Base-by-base conservation (phyloP, 2,113 vertebrate genomes). In the Phaetusa simplex region DNA sequence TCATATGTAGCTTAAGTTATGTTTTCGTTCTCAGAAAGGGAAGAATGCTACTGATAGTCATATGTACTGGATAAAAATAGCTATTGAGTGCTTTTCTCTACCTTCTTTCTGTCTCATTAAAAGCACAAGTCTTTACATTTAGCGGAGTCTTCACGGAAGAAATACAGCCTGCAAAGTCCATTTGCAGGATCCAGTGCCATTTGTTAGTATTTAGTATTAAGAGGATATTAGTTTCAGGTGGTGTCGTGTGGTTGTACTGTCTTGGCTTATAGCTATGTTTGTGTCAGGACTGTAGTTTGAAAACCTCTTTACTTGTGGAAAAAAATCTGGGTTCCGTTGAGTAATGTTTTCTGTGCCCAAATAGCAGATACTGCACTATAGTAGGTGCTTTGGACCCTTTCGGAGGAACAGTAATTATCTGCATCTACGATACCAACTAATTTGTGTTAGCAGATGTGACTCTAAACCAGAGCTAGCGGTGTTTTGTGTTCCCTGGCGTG, bases 311-410 rank as follows among this genome's bases (percentile, higher is more conserved):
- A 14, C 21, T 52, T 71, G 38, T 38, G 81, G 29, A 16, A 18
- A 8, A 27, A 14, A 16, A 2, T 5, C 4, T 14, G 36, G 2
- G 4, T 66, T 58, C 58, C 3, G 0, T 0, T 11, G n/a, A 53
- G 18, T 26, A 0, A 1, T 12, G 47, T 42, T 88, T 53, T 36
- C 38, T 4, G 59, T 27, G 64, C 84, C 49, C 1, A 0, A 36
- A 8, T 5, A 56, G 29, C 8, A 34, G 61, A 9, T 30, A 11
- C 6, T 58, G 53, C 8, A 8, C 56, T 72, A 6, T 1, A 13
- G 42, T 15, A 10, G 36, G 43, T 76, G 42, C 32, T 47, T 14
- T 36, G 74, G 34, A 8, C 43, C 8, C 2, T 58, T 20, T 2
- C 11, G 70, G 59, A 58, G 77, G 62, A 74, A 45, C 52, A 59